Base-by-base conservation (phyloP, 2,888 invertebrate genomes). In the Cephus nigrinus region DNA sequence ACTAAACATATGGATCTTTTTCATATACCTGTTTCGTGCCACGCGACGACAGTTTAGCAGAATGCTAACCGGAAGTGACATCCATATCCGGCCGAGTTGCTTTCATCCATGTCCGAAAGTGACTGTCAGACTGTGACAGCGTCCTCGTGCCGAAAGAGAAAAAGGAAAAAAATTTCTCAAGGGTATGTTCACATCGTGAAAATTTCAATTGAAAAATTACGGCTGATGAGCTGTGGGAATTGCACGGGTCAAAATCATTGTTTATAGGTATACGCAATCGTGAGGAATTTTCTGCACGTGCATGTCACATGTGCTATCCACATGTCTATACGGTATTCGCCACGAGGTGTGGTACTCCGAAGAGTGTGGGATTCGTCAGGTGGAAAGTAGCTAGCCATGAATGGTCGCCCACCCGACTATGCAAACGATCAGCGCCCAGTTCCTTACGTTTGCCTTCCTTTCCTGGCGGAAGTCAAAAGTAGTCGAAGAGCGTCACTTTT, bases 381-480 rank as follows among this genome's bases (percentile, higher is more conserved):
- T 82, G 83, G 81, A 83, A 80, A 82, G 78, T 79, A 75, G 80
- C 78, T 78, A 79, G 74, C 80, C 81, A 81, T 82, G 83, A 84
- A 82, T 82, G 82, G 77, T 76, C 82, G 81, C 82, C 81, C 79
- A 81, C 82, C 80, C 80, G 69, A 36, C 55, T 12, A 40, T 31
- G 55, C 55, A 55, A 55, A 55, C 55, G 23, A 55, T 55, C 55
- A 55, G 15, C 23, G 55, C 71, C 71, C 31, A 31, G 71, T 33
- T 71, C 71, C 71, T 71, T 30, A 32, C 31, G 23, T 30, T 33
- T 23, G 9, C 71, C 30, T 30, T 30, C 31, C 71, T 71, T 71
- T 32, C 71, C 31, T 71, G 30, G 71, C 23, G 31, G 71, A 55
- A 55, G 55, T 23, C 55, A 23, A 55, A 23, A 23, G 23, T 23